These are phyloP conservation scores for Isoperla grammatica DNA, from an alignment of 2,888 invertebrate species.

Conservation along the genomic window DNA sequence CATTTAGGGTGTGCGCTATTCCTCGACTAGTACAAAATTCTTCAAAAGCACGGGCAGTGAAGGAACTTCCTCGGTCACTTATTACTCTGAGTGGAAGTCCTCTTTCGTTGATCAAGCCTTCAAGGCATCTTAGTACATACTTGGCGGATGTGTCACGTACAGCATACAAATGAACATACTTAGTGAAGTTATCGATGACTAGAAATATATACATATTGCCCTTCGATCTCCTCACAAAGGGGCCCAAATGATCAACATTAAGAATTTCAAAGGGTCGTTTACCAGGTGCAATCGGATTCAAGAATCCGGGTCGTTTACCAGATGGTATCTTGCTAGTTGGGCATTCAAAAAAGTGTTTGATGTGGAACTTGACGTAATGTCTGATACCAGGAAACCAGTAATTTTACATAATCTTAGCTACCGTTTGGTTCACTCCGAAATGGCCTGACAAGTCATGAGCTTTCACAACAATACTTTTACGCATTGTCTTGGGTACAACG, in stretches of 20 bases:
- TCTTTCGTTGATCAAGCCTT: neutral
- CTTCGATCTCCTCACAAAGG: conserved; percentile 38
- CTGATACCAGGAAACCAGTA: conserved; percentile 43
- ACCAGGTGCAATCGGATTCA: conserved; percentile 42
- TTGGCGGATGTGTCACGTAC: neutral
- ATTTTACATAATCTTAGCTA: conserved; percentile 35
- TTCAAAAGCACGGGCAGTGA: conserved; percentile 38
- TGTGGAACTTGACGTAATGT: conserved; percentile 40
- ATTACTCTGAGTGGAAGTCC: neutral
- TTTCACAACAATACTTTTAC: conserved; percentile 20
- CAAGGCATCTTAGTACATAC: neutral
- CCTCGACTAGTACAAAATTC: conserved; percentile 36
- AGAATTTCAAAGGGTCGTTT: conserved; percentile 41
- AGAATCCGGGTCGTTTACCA: conserved; percentile 36
- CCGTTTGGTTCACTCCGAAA: conserved; percentile 38
- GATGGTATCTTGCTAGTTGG: conserved; percentile 37
- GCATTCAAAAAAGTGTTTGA: conserved; percentile 41
- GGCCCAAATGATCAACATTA: conserved; percentile 43
- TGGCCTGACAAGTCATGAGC: conserved; percentile 41
- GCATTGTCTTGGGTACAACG: conserved; percentile 24
- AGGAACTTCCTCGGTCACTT: conserved; percentile 36
- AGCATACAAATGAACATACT: conserved; percentile 37
- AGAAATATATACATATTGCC: conserved; percentile 40
- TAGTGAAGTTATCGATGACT: conserved; percentile 40
- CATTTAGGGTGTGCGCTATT: conserved; percentile 36